Percentiles rank a stretch among this genome's conserved stretches.
These are phyloP conservation scores for Nannospalax galili DNA, from an alignment of 2,113 vertebrate species.

Conservation along the genomic window DNA sequence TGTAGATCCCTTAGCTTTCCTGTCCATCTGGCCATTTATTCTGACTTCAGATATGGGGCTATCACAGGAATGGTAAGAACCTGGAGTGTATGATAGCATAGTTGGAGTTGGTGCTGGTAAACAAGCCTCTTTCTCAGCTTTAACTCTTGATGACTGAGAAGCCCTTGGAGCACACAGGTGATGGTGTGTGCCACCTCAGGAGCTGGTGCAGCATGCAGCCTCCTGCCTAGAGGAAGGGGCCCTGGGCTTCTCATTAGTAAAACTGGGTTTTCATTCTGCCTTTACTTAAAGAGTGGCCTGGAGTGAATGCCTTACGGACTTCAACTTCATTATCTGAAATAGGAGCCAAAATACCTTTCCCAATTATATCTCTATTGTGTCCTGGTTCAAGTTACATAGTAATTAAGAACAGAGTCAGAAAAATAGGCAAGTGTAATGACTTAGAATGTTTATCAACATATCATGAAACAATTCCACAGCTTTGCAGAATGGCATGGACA, in stretches of 20 bases:
- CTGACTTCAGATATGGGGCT: not conserved
- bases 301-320: not conserved
- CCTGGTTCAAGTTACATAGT: not conserved
- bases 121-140: not conserved
- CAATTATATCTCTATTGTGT: not conserved
- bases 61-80: not conserved
- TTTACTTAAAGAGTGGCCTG: not conserved
- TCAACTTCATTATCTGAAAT: not conserved
- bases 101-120: not conserved
- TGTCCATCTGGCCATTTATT: not conserved
- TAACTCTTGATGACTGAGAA: not conserved
- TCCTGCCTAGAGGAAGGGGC: fast-evolving
- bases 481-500: not conserved
- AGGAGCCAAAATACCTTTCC: not conserved
- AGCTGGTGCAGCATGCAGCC: not conserved
- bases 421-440: not conserved
- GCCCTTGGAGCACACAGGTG: not conserved
- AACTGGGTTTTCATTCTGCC: not conserved
- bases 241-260: not conserved
- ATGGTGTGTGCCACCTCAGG: not conserved
- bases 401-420: not conserved
- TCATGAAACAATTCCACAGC: not conserved
- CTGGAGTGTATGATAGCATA: not conserved
- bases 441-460: not conserved
- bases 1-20: not conserved